These are phyloP conservation scores for Mola mola DNA, from an alignment of 2,113 vertebrate species.

Conservation along the genomic window DNA sequence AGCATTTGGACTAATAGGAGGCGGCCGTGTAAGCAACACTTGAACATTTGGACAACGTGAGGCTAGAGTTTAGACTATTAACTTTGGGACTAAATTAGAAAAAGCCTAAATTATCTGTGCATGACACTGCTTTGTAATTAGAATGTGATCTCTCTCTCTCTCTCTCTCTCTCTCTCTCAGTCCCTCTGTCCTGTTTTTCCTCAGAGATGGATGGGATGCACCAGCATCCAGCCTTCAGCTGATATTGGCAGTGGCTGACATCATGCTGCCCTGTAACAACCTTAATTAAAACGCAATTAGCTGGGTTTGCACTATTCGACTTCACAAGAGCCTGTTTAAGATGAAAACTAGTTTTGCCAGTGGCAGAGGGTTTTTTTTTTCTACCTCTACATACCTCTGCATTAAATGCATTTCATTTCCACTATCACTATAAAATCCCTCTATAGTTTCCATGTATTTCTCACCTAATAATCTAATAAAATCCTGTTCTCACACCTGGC, in stretches of 20 bases:
- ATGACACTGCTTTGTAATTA: constrained; percentile 23
- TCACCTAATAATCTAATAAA: not conserved
- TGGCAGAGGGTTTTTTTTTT: not conserved
- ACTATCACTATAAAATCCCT: not conserved
- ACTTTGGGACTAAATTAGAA: constrained; percentile 20
- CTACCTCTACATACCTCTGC: not conserved
- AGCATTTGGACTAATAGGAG: constrained; percentile 25
- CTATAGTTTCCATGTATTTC: not conserved
- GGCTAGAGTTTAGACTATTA: constrained; percentile 19
- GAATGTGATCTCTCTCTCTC: not conserved
- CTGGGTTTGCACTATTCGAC: not conserved
- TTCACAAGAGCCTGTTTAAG: constrained; percentile 14
- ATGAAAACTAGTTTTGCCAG: constrained; percentile 22
- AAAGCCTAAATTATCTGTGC: constrained; percentile 7
- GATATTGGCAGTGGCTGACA: constrained; percentile 26
- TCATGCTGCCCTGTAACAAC: constrained; percentile 25
- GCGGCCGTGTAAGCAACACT: too few species aligned
- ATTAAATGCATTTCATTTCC: not conserved
- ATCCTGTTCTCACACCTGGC: constrained; percentile 21
- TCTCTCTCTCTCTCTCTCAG: constrained; percentile 19
- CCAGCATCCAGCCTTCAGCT: constrained; percentile 29
- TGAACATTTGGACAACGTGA: constrained; percentile 12
- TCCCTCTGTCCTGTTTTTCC: constrained; percentile 12
- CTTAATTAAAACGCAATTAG: constrained; percentile 40
- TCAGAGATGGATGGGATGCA: constrained; percentile 35